A percentile compares a stretch with the other conserved stretches of the same genome.
Evolutionary conservation across 1,140 invertebrate species (phyloP).

Genomic region (Lepeophtheirus salmonis): DNA sequence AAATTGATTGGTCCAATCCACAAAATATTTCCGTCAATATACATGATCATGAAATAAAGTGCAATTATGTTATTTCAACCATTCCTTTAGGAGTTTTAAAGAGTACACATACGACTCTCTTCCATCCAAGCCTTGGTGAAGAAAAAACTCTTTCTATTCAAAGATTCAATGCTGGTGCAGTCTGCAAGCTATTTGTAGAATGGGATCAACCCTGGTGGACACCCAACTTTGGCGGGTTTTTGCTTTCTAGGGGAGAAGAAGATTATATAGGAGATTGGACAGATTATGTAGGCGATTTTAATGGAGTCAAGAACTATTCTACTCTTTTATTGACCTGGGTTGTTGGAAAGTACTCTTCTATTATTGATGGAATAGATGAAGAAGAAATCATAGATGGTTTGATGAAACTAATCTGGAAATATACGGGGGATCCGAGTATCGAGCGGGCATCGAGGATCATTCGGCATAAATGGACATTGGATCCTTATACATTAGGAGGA

Average conservation of each 20-base stretch:
- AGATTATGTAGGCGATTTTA: background rate
- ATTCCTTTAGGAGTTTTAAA: background rate
- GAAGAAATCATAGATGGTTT: background rate
- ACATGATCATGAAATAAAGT: background rate
- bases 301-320: background rate
- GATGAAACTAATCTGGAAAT: background rate
- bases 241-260: background rate
- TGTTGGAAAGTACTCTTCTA: background rate
- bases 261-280: background rate
- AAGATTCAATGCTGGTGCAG: background rate
- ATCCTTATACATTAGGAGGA: background rate
- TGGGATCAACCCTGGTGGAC: background rate
- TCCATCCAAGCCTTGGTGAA: background rate
- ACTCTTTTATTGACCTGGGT: background rate
- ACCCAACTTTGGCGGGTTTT: background rate
- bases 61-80: background rate
- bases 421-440: slow-evolving; percentile 1
- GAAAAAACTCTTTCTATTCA: background rate
- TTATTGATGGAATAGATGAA: background rate
- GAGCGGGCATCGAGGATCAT: background rate
- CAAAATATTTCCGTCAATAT: background rate
- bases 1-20: background rate
- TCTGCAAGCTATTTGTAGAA: background rate
- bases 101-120: background rate
- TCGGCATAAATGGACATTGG: background rate